phyloP scores from a whole-genome alignment of 2,113 vertebrate genomes.

The Polypterus bichir region DNA sequence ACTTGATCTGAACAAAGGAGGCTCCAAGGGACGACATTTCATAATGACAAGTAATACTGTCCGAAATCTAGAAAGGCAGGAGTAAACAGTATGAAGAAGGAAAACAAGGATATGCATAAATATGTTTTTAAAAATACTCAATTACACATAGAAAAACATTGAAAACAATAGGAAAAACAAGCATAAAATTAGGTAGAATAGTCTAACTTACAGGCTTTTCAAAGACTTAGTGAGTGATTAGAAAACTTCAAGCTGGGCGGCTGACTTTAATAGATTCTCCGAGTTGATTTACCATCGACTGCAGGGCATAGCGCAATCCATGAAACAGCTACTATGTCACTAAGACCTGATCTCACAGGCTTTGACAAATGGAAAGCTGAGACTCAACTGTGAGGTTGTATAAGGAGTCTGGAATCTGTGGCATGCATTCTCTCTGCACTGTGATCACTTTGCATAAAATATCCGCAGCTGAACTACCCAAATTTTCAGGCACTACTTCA shows the following conservation, averaged over 20 bases:
- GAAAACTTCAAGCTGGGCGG: too few species aligned
- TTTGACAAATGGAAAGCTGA: conserved; percentile 22
- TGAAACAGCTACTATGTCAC: conserved; percentile 23
- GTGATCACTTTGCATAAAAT: conserved; percentile 26
- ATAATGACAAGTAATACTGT: conserved; percentile 65
- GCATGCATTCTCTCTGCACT: conserved; percentile 29
- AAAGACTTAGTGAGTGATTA: too few species aligned
- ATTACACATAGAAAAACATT: too few species aligned
- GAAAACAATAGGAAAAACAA: too few species aligned
- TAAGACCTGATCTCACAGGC: conserved; percentile 15
- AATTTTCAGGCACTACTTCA: conserved; percentile 21
- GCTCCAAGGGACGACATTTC: conserved; percentile 85
- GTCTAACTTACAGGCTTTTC: too few species aligned
- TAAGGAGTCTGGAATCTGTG: conserved; percentile 41
- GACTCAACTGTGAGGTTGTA: conserved; percentile 31
- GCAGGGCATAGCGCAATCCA: conserved; percentile 2
- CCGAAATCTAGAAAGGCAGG: conserved; percentile 49
- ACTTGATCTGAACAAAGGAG: conserved; percentile 95
- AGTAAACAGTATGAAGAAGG: conserved; percentile 11
- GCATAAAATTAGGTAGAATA: too few species aligned
- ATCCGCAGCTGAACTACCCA: conserved; percentile 21
- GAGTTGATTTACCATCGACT: too few species aligned
- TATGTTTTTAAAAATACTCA: too few species aligned
- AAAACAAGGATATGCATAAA: conserved; percentile 18
- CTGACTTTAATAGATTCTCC: too few species aligned